Evolutionary conservation across 1,140 invertebrate genomes (phyloP), one percentile per base, ranked within the genome.

Genomic region (Venturia canescens): DNA sequence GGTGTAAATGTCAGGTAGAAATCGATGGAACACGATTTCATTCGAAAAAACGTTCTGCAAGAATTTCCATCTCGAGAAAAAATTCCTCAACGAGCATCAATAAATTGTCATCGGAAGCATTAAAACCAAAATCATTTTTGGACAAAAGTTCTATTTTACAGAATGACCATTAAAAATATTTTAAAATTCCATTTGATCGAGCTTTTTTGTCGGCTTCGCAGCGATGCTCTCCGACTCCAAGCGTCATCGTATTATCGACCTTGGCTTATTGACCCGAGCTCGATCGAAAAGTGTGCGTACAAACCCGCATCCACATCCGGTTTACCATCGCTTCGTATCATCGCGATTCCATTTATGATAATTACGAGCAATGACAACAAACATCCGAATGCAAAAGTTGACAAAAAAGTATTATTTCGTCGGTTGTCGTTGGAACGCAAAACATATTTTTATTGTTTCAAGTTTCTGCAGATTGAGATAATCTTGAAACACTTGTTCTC

Each of bases 21-120:
- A 29, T 16, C n/a, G 71, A 80, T 23, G 70, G 31, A 21, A 26
- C n/a, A 53, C 63, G 71, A 60, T 21, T 31, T 75, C 60, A 26
- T 57, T 50, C 74, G 69, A 82, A 78, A 26, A 76, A 70, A 63
- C 48, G 15, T 15, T 53, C 66, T n/a, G 60, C 13, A 69, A 77
- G 21, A 67, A 69, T n/a, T 16, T 72, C 80, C 1, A 66, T 63
- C 15, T 78, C 63, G 23, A 69, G 63, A 60, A 78, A 78, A 78
- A 26, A 63, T 16, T 77, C 75, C 1, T 34, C 29, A 4, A 34
- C 50, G 3, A 76, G 29, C 38, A 2, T 74, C n/a, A 72, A n/a
- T 21, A 72, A 48, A 72, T 71, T 71, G 44, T 71, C 16, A 13
- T 66, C 16, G 27, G 21, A 66, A 27, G 9, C 60, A 66, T 66